Percentiles rank a stretch among this genome's conserved stretches.
Evolutionary conservation across 2,113 vertebrate genomes (phyloP).

Genomic region (Thalassarche chlororhynchos): DNA sequence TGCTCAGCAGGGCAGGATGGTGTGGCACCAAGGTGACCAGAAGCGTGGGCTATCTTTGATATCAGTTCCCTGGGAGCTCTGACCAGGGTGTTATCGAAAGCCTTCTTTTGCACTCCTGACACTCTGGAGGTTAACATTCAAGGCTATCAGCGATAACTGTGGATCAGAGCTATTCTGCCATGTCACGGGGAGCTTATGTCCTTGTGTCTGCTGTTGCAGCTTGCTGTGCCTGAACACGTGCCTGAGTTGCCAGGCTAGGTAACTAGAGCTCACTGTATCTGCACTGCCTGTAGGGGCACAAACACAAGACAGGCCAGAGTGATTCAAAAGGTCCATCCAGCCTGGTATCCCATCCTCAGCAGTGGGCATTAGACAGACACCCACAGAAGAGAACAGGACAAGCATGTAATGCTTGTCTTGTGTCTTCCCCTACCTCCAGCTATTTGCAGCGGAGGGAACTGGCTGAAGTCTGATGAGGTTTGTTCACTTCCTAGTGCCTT

Average conservation of each 20-base stretch:
- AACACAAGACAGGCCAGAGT: background rate
- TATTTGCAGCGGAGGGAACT: background rate
- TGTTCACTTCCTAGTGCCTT: background rate
- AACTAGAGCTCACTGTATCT: accelerated
- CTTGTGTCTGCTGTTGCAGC: background rate
- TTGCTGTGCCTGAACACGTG: accelerated
- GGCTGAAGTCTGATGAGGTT: background rate
- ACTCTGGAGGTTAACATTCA: background rate
- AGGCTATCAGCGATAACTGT: background rate
- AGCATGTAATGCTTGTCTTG: background rate
- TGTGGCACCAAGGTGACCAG: background rate
- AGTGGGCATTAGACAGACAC: background rate
- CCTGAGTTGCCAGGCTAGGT: background rate
- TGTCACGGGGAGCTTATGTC: background rate
- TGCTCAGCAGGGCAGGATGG: background rate
- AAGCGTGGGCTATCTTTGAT: background rate
- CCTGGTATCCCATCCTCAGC: background rate
- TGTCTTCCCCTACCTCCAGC: background rate
- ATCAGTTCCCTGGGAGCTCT: background rate
- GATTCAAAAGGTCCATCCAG: background rate
- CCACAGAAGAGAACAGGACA: background rate
- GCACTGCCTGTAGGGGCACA: background rate
- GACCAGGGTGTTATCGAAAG: background rate
- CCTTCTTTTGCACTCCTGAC: background rate
- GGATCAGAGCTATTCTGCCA: background rate